Evolutionary conservation across 2,888 invertebrate genomes (phyloP).

Genomic region (Caenorhabditis auriculariae): DNA sequence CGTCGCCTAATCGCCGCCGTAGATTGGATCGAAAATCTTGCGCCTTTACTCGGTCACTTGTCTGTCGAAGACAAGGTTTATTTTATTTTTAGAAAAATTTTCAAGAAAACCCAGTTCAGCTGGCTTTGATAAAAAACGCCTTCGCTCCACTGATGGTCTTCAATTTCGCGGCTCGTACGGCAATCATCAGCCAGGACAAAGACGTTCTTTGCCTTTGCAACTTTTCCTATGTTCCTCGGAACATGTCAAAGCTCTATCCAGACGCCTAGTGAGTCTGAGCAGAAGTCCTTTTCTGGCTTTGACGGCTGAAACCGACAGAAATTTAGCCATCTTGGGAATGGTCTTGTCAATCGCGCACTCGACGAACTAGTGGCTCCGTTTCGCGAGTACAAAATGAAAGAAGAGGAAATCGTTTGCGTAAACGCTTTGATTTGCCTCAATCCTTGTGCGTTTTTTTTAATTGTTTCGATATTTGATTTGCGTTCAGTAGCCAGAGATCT

Average conservation of each 20-base stretch:
- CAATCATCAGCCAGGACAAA: slow-evolving; percentile 43
- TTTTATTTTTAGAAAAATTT: slow-evolving; percentile 1
- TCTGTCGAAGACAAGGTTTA: slow-evolving; percentile 50
- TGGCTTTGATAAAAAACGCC: slow-evolving; percentile 45
- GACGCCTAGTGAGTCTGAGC: slow-evolving; percentile 52
- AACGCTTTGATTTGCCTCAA: slow-evolving; percentile 57
- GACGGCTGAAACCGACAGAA: not conserved
- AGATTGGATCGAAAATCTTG: slow-evolving; percentile 57
- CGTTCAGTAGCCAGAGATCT: slow-evolving; percentile 54
- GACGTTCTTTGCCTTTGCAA: slow-evolving; percentile 59
- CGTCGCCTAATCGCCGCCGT: slow-evolving; percentile 58
- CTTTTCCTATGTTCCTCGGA: slow-evolving; percentile 57
- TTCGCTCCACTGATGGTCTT: slow-evolving; percentile 56
- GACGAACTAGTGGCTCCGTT: slow-evolving; percentile 56
- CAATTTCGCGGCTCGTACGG: slow-evolving; percentile 50
- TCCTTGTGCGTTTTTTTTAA: slow-evolving; percentile 41
- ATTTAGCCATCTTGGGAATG: slow-evolving; percentile 58
- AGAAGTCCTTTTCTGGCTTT: not conserved
- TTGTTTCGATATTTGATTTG: not conserved
- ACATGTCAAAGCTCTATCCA: slow-evolving; percentile 53
- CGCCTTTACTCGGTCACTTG: slow-evolving; percentile 48
- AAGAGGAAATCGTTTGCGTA: slow-evolving; percentile 59
- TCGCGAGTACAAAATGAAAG: slow-evolving; percentile 45
- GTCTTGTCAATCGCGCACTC: slow-evolving; percentile 52
- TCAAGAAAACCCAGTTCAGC: slow-evolving; percentile 14